Evolutionary conservation across 2,888 invertebrate species (phyloP).

Genomic region (Neocrepidodera transversa): DNA sequence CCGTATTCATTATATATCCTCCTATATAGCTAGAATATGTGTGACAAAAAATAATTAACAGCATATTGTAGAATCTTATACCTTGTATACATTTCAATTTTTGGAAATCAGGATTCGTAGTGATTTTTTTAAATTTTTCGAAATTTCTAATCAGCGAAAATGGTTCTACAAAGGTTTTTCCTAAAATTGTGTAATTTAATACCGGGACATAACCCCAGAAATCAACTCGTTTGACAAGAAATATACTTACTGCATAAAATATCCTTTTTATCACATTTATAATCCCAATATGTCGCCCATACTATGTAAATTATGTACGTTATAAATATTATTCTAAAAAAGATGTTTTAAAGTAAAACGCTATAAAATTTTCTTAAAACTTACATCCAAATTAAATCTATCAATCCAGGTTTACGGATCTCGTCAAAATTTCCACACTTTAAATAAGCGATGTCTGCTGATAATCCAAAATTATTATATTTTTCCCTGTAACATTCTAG

Average conservation of each 20-base stretch:
- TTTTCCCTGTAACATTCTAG: constrained; percentile 37
- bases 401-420: constrained; percentile 19
- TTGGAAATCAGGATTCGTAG: constrained; percentile 35
- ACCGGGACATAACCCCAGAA: too few relatives aligned
- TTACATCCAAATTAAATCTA: constrained; percentile 36
- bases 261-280: not conserved
- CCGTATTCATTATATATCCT: constrained; percentile 39
- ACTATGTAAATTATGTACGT: constrained; percentile 23
- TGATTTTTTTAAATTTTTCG: constrained; percentile 31
- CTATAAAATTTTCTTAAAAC: constrained; percentile 12
- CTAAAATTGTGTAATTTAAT: too few relatives aligned
- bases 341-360: too few relatives aligned
- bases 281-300: constrained; percentile 31
- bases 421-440: constrained; percentile 34
- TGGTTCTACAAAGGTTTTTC: constrained; percentile 26
- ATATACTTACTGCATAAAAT: not conserved
- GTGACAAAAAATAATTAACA: constrained; percentile 44
- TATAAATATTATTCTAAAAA: constrained; percentile 26
- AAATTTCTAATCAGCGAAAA: constrained; percentile 43
- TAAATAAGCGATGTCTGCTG: constrained; percentile 26
- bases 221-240: too few relatives aligned
- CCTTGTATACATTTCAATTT: constrained; percentile 45
- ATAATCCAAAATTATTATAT: constrained; percentile 33
- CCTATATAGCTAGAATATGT: constrained; percentile 40
- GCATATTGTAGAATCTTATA: constrained; percentile 44